A percentile compares a stretch with the other conserved stretches of the same genome.
These are phyloP conservation scores for Gadopsis marmoratus DNA, from an alignment of 2,797 vertebrate species.

Conservation along the genomic window DNA sequence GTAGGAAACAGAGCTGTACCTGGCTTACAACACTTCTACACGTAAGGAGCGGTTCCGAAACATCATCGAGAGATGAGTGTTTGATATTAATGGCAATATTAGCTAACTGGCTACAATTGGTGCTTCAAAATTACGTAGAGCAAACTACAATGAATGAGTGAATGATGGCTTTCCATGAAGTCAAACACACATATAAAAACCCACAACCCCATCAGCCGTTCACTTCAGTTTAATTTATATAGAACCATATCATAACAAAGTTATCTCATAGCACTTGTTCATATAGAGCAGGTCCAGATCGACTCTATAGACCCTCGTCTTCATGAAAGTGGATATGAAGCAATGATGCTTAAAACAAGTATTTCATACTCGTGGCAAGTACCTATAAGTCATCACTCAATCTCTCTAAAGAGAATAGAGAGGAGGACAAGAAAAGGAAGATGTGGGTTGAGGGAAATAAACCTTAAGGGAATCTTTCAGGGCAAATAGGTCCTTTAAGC, in stretches of 20 bases:
- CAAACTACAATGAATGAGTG: background rate
- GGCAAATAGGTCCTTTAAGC: conserved; percentile 12
- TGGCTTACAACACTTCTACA: background rate
- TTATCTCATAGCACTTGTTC: no score
- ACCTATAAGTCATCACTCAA: background rate
- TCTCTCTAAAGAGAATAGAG: no score
- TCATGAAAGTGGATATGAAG: background rate
- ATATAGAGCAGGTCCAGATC: no score
- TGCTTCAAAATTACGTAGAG: background rate
- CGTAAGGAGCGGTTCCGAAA: background rate
- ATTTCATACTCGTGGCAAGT: background rate
- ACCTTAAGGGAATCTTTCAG: background rate
- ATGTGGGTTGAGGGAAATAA: background rate
- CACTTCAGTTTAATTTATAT: no score
- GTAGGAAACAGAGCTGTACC: background rate
- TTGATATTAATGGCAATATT: background rate
- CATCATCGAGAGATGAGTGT: background rate
- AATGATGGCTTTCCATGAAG: background rate
- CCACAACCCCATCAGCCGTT: background rate
- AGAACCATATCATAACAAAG: no score
- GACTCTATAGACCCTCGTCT: no score
- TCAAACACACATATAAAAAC: background rate
- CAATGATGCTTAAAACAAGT: background rate
- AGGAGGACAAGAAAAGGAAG: background rate
- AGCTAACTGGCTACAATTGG: background rate